Evolutionary conservation across 2,888 invertebrate genomes (phyloP).

Genomic region (Acanthosepion lycidas): DNA sequence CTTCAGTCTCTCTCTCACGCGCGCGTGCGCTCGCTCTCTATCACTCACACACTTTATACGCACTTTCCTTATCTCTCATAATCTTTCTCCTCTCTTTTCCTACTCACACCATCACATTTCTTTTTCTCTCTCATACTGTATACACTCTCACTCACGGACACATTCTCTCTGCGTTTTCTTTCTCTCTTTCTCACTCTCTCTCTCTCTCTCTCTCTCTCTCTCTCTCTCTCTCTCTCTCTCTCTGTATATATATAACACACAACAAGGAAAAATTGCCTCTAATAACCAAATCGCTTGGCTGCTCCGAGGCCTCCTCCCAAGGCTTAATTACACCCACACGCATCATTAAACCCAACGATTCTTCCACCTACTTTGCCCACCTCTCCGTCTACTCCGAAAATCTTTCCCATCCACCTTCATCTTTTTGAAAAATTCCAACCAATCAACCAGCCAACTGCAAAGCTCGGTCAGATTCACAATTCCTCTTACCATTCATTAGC

Average conservation of each 20-base stretch:
- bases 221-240: too few relatives aligned
- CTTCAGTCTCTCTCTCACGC: not conserved
- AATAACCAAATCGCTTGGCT: not conserved
- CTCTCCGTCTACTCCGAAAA: not conserved
- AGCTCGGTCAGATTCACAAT: not conserved
- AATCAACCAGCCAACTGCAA: not conserved
- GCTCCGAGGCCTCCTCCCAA: not conserved
- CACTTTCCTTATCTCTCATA: too few relatives aligned
- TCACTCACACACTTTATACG: too few relatives aligned
- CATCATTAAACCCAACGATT: not conserved
- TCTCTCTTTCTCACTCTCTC: too few relatives aligned
- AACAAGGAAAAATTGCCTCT: not conserved
- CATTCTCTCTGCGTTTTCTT: too few relatives aligned
- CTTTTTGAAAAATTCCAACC: not conserved
- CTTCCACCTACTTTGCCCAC: not conserved
- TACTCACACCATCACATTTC: too few relatives aligned
- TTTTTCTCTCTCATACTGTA: too few relatives aligned
- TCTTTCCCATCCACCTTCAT: not conserved
- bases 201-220: too few relatives aligned
- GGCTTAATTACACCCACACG: constrained; percentile 33
- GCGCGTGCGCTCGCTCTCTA: not conserved
- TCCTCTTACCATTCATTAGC: not conserved
- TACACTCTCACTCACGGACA: too few relatives aligned
- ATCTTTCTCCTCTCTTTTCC: too few relatives aligned
- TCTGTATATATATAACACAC: too few relatives aligned